Evolutionary conservation across 2,888 invertebrate genomes (phyloP), one percentile per base, ranked within the genome.

Genomic region (Zygogramma bicolorata): DNA sequence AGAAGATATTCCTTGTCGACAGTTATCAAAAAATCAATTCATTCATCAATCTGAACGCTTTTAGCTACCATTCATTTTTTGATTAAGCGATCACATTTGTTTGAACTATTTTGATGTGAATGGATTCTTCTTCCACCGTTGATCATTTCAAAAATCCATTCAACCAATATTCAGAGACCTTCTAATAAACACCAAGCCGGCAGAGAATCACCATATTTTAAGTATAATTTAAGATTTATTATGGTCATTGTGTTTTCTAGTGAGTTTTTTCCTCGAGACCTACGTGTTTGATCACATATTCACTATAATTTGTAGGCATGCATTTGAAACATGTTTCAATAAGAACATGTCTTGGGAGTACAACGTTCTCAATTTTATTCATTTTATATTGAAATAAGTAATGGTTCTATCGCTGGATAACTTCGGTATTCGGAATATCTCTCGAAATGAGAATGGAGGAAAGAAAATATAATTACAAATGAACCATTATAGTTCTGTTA

Each of bases 151-250:
- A 65, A 70, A 59, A 65, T 60, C 49, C 25, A 53, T 46, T 58
- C 40, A 63, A 57, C 53, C 53, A 65, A 71, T 57, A 46, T 57
- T 29, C 58, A 65, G 57, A 61, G 67, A 61, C 65, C 69, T 70
- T 65, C 15, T 62, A 70, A 71, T 74, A 71, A 70, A 68, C 68
- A 65, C 27, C 20, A 42, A 58, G 62, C 74, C 74, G 74, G 57
- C 70, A 57, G 61, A 70, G 61, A 65, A 67, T 68, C 68, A 61
- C 74, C 60, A 53, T 65, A 34, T 53, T 70, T 65, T 58, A 68
- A 46, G 69, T 31, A 61, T 72, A 34, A 68, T 68, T 72, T 68
- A 40, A 53, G 29, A 72, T 72, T 72, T 68, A 53, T 68, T 38
- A 57, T 42, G 65, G 66, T 67, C 60, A 71, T 71, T 71, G 66